Evolutionary conservation across 2,888 invertebrate genomes (phyloP).

Genomic region (Xylocampa areola): DNA sequence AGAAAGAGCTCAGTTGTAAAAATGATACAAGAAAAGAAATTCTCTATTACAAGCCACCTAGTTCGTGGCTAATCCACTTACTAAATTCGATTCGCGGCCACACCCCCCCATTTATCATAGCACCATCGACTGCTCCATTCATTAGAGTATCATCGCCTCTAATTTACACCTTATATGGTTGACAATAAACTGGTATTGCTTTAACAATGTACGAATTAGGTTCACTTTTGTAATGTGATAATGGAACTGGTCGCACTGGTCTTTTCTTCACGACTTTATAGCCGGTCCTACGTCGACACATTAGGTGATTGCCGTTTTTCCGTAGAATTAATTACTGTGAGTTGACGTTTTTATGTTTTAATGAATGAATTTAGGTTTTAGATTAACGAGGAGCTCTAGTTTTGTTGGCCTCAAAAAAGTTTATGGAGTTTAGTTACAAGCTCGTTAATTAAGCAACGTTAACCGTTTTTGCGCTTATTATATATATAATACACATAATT

Average conservation of each 20-base stretch:
- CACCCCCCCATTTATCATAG: slow-evolving; percentile 83
- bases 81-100: slow-evolving; percentile 72
- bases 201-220: slow-evolving; percentile 65
- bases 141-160: slow-evolving; percentile 67
- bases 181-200: slow-evolving; percentile 73
- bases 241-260: slow-evolving; percentile 63
- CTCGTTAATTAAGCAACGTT: slow-evolving; percentile 5
- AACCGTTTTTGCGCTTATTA: no score
- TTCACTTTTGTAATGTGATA: slow-evolving; percentile 73
- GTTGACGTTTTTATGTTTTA: slow-evolving; percentile 67
- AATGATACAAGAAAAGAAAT: background rate
- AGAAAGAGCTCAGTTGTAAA: background rate
- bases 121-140: slow-evolving; percentile 74
- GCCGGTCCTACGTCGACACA: slow-evolving; percentile 63
- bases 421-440: background rate
- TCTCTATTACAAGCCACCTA: slow-evolving; percentile 16
- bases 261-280: slow-evolving; percentile 56
- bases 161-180: slow-evolving; percentile 77
- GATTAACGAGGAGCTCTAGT: slow-evolving; percentile 42
- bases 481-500: no score
- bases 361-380: slow-evolving; percentile 57
- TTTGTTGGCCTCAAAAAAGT: slow-evolving; percentile 26
- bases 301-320: slow-evolving; percentile 75
- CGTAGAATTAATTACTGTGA: slow-evolving; percentile 74
- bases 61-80: slow-evolving; percentile 79